Evolutionary conservation across 2,797 vertebrate species (phyloP), one percentile per base, ranked within the genome.

Genomic region (Cossypha niveicapilla): DNA sequence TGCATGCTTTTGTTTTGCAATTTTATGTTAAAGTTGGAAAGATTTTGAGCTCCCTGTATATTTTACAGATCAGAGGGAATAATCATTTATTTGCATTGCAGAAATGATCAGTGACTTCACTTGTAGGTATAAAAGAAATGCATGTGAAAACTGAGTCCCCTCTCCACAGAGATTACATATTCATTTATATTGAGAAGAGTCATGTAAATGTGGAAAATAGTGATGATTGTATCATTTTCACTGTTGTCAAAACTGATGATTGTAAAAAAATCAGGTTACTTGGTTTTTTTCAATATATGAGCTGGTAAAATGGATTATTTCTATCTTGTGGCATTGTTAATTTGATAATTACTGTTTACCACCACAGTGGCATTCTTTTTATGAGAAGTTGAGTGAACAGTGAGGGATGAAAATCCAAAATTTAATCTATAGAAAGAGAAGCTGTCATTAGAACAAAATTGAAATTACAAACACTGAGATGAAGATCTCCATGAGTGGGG

Each of bases 331-430:
- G 16, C 32, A 61, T 48, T 92, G 61, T 47, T 86, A 77, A 54
- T 79, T 94, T 65, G 9, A 27, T 95, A 65, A 83, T 86, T 96
- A 68, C 44, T 87, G 34, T 93, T 93, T 86, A 47, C n/a, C 15
- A 35, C 27, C 63, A 11, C 24, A 63, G 17, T 48, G 68, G n/a
- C 34, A 58, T 80, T 79, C 25, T 62, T 89, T 68, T 62, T 68
- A 51, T 50, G 32, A 66, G 58, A 32, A 53, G 21, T 13, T 45
- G 44, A 45, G 21, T 45, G 21, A 45, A 45, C 44, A 45, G 23
- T 4, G 15, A 13, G 19, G 62, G 18, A 30, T 57, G 39, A 67
- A 81, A 81, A 82, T 58, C 44, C 65, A 58, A 11, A 24, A 25
- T 79, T 89, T 57, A 89, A 88, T 80, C 27, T 32, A 66, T n/a